A percentile compares a stretch with the other conserved stretches of the same genome.
Evolutionary conservation across 2,797 vertebrate genomes (phyloP).

Genomic region (Fistularia tabacaria): DNA sequence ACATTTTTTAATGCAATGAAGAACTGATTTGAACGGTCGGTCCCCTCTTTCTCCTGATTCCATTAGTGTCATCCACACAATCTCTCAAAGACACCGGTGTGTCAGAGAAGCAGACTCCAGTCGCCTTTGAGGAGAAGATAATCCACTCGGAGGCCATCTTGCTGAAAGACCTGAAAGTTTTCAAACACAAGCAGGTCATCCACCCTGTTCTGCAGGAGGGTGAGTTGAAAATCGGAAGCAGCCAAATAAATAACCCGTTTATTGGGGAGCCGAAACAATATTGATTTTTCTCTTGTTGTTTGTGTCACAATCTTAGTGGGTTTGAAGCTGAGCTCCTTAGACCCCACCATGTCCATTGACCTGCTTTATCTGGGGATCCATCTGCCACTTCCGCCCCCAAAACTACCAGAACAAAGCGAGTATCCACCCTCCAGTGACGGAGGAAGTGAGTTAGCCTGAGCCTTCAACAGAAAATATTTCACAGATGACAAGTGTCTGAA

Average conservation of each 20-base stretch:
- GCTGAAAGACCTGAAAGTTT: conserved; percentile 78
- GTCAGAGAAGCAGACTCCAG: conserved; percentile 27
- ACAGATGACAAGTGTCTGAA: too few relatives aligned
- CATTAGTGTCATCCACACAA: too few relatives aligned
- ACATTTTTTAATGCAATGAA: too few relatives aligned
- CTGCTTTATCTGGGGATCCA: conserved; percentile 87
- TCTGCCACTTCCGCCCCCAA: conserved; percentile 77
- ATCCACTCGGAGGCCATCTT: conserved; percentile 72
- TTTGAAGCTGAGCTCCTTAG: conserved; percentile 85
- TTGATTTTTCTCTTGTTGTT: neutral
- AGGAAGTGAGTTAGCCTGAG: conserved; percentile 46
- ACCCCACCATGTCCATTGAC: conserved; percentile 81
- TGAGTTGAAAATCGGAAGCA: conserved; percentile 48
- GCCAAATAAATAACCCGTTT: neutral
- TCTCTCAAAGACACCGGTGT: neutral
- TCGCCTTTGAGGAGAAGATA: conserved; percentile 53
- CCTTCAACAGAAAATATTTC: neutral
- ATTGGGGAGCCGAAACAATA: neutral
- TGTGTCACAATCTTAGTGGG: conserved; percentile 77
- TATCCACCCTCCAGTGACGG: neutral
- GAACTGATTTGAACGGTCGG: too few relatives aligned
- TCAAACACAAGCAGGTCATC: conserved; percentile 88
- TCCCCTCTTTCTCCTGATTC: too few relatives aligned
- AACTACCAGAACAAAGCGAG: conserved; percentile 7
- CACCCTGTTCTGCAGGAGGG: conserved; percentile 91